These are phyloP conservation scores for Ctenopoma multispine DNA, from an alignment of 2,797 vertebrate genomes.

Conservation along the genomic window DNA sequence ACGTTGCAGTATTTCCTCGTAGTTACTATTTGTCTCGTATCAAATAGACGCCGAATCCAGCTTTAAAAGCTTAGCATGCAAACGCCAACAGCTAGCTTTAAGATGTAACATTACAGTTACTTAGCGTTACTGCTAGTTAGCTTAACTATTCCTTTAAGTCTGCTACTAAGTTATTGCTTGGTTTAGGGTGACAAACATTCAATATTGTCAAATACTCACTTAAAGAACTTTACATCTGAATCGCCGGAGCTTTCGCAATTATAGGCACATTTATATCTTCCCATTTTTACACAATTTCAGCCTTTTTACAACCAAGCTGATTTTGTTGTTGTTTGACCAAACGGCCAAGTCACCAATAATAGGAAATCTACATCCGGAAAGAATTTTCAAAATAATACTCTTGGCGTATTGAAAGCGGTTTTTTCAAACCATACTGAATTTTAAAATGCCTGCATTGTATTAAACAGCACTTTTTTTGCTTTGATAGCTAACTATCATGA, in stretches of 20 bases:
- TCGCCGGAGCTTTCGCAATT: constrained; percentile 65
- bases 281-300: constrained; percentile 52
- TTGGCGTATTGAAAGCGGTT: accelerated
- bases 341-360: neutral
- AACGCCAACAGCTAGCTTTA: neutral
- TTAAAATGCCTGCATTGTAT: accelerated
- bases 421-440: neutral
- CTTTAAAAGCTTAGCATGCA: neutral
- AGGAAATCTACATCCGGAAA: constrained; percentile 18
- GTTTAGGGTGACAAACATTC: neutral
- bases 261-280: constrained; percentile 74
- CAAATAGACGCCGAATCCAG: neutral
- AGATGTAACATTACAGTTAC: neutral
- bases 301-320: accelerated
- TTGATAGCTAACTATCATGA: neutral
- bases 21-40: neutral
- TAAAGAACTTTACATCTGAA: constrained; percentile 76
- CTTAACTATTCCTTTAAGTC: too few relatives aligned
- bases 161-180: neutral
- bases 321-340: neutral
- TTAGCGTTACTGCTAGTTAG: neutral
- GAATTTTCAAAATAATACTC: constrained; percentile 39
- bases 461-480: accelerated
- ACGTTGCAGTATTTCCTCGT: too few relatives aligned
- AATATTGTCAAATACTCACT: constrained; percentile 62